phyloP scores from a whole-genome alignment of 2,113 vertebrate species.

The Cnemophilus loriae region DNA sequence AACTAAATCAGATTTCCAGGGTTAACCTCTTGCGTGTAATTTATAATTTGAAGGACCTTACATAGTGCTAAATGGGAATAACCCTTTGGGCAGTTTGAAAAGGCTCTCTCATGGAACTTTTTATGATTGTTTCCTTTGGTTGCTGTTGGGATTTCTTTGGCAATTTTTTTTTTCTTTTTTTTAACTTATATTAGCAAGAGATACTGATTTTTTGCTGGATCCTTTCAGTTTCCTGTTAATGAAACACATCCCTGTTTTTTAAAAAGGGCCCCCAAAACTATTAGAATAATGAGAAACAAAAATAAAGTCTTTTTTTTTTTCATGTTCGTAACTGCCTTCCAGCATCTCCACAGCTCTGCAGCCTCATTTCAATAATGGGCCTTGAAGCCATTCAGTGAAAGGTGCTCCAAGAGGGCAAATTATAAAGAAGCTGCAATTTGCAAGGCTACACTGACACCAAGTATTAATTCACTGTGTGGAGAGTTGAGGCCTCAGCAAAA shows the following conservation, averaged over 20 bases:
- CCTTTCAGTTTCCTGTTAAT: background rate
- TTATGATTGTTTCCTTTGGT: background rate
- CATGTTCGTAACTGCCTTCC: background rate
- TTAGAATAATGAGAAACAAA: background rate
- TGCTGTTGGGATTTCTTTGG: background rate
- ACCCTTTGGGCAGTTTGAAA: background rate
- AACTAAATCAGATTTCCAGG: slow-evolving; percentile 36
- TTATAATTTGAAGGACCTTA: slow-evolving; percentile 7
- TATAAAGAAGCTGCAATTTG: background rate
- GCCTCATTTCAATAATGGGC: background rate
- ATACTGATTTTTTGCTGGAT: background rate
- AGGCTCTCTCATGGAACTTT: background rate
- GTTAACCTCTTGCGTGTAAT: slow-evolving; percentile 1
- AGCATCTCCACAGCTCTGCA: background rate
- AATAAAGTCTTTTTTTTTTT: background rate
- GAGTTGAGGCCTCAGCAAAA: background rate
- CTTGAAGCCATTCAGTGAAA: background rate
- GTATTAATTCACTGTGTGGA: background rate
- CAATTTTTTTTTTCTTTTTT: background rate
- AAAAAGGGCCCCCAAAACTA: background rate
- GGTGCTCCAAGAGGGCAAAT: background rate
- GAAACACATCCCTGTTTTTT: background rate
- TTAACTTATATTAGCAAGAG: background rate
- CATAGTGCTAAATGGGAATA: background rate
- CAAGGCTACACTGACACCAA: background rate